Percentiles rank a stretch among this genome's conserved stretches.
These are phyloP conservation scores for Deilephila porcellus DNA, from an alignment of 2,888 invertebrate genomes.

Conservation along the genomic window DNA sequence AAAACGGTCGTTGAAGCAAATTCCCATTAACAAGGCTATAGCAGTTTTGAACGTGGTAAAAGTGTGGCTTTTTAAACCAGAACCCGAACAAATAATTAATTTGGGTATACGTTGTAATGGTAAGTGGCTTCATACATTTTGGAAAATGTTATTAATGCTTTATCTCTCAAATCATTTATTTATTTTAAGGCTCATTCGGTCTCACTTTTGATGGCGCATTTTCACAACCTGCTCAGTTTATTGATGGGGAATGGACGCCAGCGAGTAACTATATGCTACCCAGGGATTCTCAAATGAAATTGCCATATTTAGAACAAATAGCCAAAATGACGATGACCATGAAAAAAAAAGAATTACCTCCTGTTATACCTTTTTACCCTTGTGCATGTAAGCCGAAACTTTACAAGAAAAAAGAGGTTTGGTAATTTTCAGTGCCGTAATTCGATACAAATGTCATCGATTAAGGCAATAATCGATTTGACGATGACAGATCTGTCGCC, in stretches of 20 bases:
- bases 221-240: constrained; percentile 83
- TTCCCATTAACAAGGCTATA: constrained; percentile 59
- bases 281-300: constrained; percentile 65
- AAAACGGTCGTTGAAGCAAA: constrained; percentile 40
- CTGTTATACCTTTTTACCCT: constrained; percentile 52
- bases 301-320: constrained; percentile 67
- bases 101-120: constrained; percentile 84
- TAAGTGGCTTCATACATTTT: constrained; percentile 45
- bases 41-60: constrained; percentile 78
- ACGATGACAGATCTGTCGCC: not conserved
- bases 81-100: constrained; percentile 73
- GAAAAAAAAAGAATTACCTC: constrained; percentile 57
- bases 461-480: constrained; percentile 30
- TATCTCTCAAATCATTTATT: constrained; percentile 31
- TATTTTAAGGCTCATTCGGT: constrained; percentile 78
- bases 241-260: constrained; percentile 76
- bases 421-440: constrained; percentile 37
- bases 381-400: constrained; percentile 59
- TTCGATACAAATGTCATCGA: not conserved
- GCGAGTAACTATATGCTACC: constrained; percentile 65
- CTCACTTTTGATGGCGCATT: constrained; percentile 81
- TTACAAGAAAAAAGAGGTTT: constrained; percentile 48
- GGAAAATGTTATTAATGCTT: not conserved
- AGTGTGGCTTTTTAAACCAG: constrained; percentile 76
- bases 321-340: constrained; percentile 59